phyloP scores from a whole-genome alignment of 2,113 vertebrate species.

The Mesembrinibis cayennensis region DNA sequence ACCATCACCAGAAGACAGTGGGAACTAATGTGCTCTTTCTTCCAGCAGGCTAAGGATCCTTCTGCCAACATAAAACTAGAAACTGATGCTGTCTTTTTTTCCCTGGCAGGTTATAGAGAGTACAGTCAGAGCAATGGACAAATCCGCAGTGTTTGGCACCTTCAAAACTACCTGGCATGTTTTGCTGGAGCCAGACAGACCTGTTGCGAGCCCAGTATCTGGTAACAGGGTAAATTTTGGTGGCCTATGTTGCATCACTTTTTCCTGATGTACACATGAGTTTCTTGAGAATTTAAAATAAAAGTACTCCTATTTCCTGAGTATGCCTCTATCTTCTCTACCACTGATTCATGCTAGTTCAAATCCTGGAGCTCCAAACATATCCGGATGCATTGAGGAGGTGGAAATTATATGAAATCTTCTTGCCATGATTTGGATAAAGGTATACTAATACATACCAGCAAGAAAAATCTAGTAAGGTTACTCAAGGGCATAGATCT shows the following conservation, averaged over 20 bases:
- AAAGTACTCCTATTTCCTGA: background rate
- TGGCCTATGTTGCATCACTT: fast-evolving
- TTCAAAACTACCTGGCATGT: background rate
- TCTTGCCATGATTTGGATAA: background rate
- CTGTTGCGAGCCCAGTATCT: background rate
- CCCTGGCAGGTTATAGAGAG: background rate
- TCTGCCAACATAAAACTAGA: background rate
- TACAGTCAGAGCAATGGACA: background rate
- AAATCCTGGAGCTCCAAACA: background rate
- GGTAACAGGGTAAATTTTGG: background rate
- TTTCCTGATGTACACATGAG: background rate
- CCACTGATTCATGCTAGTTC: background rate
- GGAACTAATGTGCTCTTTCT: background rate
- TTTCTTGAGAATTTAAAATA: background rate
- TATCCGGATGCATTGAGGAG: background rate
- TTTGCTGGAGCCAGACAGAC: background rate
- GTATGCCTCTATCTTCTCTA: background rate
- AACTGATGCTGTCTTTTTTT: background rate
- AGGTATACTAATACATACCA: background rate
- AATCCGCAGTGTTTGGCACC: background rate
- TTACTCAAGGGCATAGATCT: background rate
- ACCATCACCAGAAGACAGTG: background rate
- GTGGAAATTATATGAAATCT: background rate
- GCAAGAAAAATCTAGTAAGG: background rate
- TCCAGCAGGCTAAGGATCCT: background rate